phyloP scores from a whole-genome alignment of 1,140 invertebrate species.

The Drosophila obscura region DNA sequence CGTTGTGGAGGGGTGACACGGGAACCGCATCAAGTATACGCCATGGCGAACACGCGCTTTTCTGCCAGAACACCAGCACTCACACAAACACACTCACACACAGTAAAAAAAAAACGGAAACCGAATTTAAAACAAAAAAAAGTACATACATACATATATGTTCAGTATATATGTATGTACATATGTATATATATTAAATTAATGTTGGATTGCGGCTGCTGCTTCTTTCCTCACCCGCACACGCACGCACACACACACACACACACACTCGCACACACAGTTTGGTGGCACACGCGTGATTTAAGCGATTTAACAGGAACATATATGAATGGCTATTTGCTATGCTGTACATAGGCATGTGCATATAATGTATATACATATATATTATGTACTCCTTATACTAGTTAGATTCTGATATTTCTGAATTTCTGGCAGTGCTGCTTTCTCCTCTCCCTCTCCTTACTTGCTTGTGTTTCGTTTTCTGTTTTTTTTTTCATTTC shows the following conservation, averaged over 20 bases:
- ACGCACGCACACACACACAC: neutral
- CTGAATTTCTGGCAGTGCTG: too few relatives aligned
- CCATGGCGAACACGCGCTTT: conserved; percentile 59
- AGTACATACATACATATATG: conserved; percentile 26
- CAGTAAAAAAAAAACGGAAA: conserved; percentile 26
- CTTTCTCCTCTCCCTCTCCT: neutral
- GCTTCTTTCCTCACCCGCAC: neutral
- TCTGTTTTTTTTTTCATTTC: neutral
- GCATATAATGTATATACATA: neutral
- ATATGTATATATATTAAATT: too few relatives aligned
- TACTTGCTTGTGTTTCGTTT: neutral
- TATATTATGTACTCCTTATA: too few relatives aligned
- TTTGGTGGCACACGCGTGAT: neutral
- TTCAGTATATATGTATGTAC: neutral
- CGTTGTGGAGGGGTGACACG: conserved; percentile 22
- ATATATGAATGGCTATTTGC: neutral
- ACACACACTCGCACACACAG: neutral
- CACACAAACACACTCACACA: neutral
- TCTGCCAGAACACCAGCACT: neutral
- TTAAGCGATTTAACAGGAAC: neutral
- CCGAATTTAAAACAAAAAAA: conserved; percentile 24
- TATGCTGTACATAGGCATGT: neutral
- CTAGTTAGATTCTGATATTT: too few relatives aligned
- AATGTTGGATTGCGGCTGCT: neutral
- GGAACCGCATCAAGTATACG: conserved; percentile 68